A percentile compares a stretch with the other conserved stretches of the same genome.
Conservation (phyloP, 2,888 invertebrate species). For the Nomada ruficornis region DNA sequence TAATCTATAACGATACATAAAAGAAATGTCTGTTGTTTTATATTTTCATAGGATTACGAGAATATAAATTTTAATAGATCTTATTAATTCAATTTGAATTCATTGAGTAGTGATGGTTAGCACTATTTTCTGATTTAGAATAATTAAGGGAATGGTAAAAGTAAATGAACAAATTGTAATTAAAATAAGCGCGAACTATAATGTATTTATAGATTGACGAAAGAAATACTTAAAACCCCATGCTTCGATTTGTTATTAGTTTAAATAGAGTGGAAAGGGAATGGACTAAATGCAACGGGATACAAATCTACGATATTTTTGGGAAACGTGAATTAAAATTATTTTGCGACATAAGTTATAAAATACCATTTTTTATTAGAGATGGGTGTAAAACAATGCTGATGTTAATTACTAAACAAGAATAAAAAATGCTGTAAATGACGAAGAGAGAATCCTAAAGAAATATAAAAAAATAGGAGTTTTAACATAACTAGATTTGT, state of each 20-base stretch:
- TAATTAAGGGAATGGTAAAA: slow-evolving; percentile 1
- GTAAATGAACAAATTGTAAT: not conserved
- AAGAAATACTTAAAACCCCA: not conserved
- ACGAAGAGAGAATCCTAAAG: not conserved
- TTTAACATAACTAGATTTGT: not conserved
- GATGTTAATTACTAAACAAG: not conserved
- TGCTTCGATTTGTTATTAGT: no score
- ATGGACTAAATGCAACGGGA: not conserved
- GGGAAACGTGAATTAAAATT: not conserved
- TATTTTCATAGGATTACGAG: slow-evolving; percentile 16
- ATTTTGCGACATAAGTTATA: not conserved
- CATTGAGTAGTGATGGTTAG: not conserved
- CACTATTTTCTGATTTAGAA: slow-evolving; percentile 2
- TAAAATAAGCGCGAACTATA: not conserved
- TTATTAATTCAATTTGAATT: not conserved
- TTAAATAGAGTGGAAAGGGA: no score
- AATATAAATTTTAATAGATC: no score
- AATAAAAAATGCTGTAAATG: slow-evolving; percentile 1
- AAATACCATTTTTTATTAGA: slow-evolving; percentile 9
- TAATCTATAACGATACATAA: not conserved
- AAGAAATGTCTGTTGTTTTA: slow-evolving; percentile 9
- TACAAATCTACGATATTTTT: not conserved
- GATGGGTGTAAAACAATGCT: not conserved
- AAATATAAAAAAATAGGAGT: not conserved
- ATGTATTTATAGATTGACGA: slow-evolving; percentile 1